Base-by-base conservation (phyloP, 1,140 invertebrate species). In the Delia radicum region DNA sequence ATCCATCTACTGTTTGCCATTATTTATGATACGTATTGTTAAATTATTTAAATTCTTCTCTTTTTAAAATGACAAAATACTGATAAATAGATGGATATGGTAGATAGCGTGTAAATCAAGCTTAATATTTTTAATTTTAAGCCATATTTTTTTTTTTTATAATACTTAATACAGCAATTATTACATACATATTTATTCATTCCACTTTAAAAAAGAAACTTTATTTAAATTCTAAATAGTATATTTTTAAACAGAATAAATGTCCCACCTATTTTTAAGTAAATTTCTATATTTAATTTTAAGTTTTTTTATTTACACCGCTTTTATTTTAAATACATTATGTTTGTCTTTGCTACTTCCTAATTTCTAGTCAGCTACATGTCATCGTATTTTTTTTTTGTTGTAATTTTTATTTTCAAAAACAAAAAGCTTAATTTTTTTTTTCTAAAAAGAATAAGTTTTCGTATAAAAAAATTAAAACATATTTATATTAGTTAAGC, bases 251-350 rank as follows among this genome's bases (percentile, higher is more conserved):
- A 26, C 7, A 69, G n/a, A 18, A 33, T 6, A 65, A 21, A 69
- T 27, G 37, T 69, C 65, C 65, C 65, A 69, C 65, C 65, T 69
- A 69, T 69, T 69, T 69, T 69, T 69, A 33, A 69, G 18, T 31
- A 69, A 10, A 29, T 31, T 33, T n/a, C n/a, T n/a, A 2, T 33
- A 7, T 33, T 18, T 27, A 21, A 27, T 33, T 69, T 33, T 13
- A 26, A 3, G 26, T 69, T 33, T 69, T 27, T 21, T 12, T 31
- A 21, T 29, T 33, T 33, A 69, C 33, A 6, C 18, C 8, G 12
- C 1, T 18, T 21, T 18, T 55, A 24, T 21, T 55, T 55, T 24
- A 18, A 6, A 67, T 15, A 69, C n/a, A 33, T 33, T 69, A 15
- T 69, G 37, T 33, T 67, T 67, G 28, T 67, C 31, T 69, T 18